Conservation (phyloP, 2,888 invertebrate species). For the Lucinisca nassula region DNA sequence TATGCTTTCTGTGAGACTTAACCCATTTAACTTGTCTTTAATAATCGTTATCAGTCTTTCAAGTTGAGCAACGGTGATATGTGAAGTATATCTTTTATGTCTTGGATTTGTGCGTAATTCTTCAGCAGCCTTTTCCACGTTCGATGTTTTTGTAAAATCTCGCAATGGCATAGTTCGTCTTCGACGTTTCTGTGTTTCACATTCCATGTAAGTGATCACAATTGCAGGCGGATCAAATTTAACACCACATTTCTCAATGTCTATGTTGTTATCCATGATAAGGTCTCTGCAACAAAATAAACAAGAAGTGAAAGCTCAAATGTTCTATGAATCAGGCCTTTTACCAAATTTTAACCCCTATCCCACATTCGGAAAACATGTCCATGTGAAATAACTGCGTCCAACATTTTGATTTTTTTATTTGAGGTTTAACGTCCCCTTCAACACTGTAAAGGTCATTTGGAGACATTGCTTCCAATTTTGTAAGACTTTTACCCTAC, state of each 20-base stretch:
- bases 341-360: no score
- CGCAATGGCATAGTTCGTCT: conserved; percentile 89
- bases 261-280: conserved; percentile 66
- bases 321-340: no score
- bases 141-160: conserved; percentile 87
- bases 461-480: no score
- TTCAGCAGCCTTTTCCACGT: conserved; percentile 84
- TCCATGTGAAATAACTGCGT: no score
- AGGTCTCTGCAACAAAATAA: conserved; percentile 42
- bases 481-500: no score
- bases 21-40: conserved; percentile 88
- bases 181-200: conserved; percentile 82
- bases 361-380: no score
- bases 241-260: conserved; percentile 86
- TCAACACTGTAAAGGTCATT: no score
- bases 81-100: conserved; percentile 87
- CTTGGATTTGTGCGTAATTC: conserved; percentile 86
- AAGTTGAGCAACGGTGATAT: conserved; percentile 87
- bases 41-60: conserved; percentile 88
- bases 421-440: no score
- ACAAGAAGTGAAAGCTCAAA: neutral
- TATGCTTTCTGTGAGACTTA: conserved; percentile 87
- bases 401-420: no score
- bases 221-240: conserved; percentile 87
- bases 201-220: conserved; percentile 85